Evolutionary conservation across 2,113 vertebrate genomes (phyloP).

Genomic region (Narcine bancroftii): DNA sequence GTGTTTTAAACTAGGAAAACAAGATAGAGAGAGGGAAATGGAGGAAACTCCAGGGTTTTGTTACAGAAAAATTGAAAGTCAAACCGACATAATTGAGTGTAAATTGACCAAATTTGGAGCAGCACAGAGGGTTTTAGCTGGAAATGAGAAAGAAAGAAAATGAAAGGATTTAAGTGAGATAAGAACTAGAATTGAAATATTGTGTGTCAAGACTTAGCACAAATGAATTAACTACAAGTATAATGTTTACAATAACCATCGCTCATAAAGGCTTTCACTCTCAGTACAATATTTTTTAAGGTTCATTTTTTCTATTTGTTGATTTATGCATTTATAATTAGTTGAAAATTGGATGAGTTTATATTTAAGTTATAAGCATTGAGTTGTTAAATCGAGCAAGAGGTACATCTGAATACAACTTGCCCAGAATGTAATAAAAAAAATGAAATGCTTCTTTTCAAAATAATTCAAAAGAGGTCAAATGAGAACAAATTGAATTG

Average conservation of each 20-base stretch:
- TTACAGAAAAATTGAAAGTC: not conserved
- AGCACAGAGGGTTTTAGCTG: not conserved
- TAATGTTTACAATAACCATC: not conserved
- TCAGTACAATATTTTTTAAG: not conserved
- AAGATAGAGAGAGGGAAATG: not conserved
- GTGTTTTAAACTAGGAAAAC: not conserved
- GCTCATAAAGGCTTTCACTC: not conserved
- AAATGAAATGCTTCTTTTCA: not conserved
- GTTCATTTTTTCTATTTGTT: not conserved
- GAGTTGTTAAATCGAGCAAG: not conserved
- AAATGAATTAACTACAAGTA: not conserved
- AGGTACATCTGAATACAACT: not conserved
- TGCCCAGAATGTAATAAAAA: not conserved
- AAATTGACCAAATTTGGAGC: too few relatives aligned
- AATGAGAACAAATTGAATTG: not conserved
- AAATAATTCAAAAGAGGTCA: not conserved
- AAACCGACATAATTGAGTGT: too few relatives aligned
- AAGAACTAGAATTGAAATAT: not conserved
- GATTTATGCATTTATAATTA: constrained; percentile 1
- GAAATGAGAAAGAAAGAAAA: not conserved
- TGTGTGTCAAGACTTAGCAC: not conserved
- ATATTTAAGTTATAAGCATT: not conserved
- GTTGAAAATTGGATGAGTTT: not conserved
- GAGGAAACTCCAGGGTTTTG: not conserved
- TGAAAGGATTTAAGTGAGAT: not conserved